A percentile compares a stretch with the other conserved stretches of the same genome.
phyloP scores from a whole-genome alignment of 2,888 invertebrate species.

The Gortyna flavago region DNA sequence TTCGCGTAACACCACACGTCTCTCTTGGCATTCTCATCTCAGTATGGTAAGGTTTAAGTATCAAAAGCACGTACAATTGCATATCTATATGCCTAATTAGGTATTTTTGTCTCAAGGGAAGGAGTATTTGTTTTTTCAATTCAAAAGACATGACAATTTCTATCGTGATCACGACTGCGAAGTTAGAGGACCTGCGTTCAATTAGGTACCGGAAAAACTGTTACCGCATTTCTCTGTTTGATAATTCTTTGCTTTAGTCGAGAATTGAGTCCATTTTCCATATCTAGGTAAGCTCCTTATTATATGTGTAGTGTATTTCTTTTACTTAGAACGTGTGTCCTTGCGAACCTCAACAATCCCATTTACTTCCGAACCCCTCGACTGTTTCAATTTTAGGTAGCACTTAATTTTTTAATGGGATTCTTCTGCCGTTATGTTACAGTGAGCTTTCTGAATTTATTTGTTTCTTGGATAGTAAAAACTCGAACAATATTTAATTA shows the following conservation, averaged over 20 bases:
- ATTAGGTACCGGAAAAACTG: background rate
- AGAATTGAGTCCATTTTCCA: background rate
- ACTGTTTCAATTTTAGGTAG: background rate
- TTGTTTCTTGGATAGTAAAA: background rate
- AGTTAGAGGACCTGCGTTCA: background rate
- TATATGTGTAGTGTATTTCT: background rate
- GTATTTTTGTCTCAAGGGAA: background rate
- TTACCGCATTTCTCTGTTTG: background rate
- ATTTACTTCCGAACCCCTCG: background rate
- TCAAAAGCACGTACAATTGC: background rate
- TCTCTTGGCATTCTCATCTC: background rate
- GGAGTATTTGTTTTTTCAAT: no score
- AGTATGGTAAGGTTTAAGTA: background rate
- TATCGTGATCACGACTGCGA: background rate
- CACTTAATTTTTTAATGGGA: background rate
- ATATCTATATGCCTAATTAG: background rate
- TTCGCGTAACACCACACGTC: background rate
- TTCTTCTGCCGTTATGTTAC: background rate
- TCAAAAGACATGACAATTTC: background rate
- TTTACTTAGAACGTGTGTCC: background rate
- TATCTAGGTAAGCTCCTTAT: background rate
- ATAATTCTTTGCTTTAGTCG: constrained; percentile 4
- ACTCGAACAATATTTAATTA: background rate
- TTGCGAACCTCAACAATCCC: background rate
- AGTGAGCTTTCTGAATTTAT: background rate